Base-by-base conservation (phyloP, 2,113 vertebrate species). In the Tauraco erythrolophus region DNA sequence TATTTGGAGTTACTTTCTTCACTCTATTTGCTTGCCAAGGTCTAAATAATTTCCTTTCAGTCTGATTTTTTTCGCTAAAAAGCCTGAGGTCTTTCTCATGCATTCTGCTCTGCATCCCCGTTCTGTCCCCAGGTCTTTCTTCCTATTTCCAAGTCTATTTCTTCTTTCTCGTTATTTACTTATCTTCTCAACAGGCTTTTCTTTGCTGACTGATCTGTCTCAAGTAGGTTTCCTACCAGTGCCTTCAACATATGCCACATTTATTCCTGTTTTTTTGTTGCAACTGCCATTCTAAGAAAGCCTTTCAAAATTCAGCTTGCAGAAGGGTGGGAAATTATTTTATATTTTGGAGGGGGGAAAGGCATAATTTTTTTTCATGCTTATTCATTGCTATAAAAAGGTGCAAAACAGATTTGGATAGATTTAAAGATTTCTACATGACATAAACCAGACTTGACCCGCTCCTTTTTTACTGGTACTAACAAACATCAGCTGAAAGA, bases 1-100 rank as follows among this genome's bases (percentile, higher is more conserved):
- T 95, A 89, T 65, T 68, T 50, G 48, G 76, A 95, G 77, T 50
- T 48, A 14, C 77, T 94, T 89, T 89, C 86, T 82, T 78, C 77
- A 75, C 74, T 75, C 92, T 82, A 14, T 94, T 96, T 95, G 53
- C 86, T 95, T 79, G 83, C 57, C 57, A 39, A 89, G 50, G 69
- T 81, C 69, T 92, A 79, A 94, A 96, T 84, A 79, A 81, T 51
- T 95, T 48, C 69, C 45, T 89, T 89, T 87, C 92, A 5, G n/a
- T 65, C 69, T 82, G 92, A 48, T 87, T 91, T 93, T 95, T 92
- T 91, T 93, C 88, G 84, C 96, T 94, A 65, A 89, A 89, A 96
- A 88, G 80, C 83, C 70, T 22, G 39, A 48, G 35, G 41, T 91
- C 61, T 83, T 85, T 86, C 65, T 94, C 68, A 82, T 6, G 14